Conservation (phyloP, 2,797 vertebrate species). For the Anguilla anguilla region DNA sequence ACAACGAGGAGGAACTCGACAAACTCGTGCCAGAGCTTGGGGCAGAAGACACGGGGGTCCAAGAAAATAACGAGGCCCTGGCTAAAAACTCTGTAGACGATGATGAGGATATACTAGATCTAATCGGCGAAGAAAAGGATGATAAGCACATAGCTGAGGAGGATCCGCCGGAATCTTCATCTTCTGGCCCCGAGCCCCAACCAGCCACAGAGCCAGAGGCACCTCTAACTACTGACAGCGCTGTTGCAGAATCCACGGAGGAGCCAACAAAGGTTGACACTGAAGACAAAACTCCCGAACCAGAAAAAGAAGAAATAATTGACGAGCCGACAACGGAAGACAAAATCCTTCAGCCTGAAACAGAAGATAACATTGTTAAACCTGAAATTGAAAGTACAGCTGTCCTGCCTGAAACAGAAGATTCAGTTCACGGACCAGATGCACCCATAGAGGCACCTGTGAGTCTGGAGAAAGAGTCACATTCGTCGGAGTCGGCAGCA, state of each 20-base stretch:
- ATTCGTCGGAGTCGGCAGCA: neutral
- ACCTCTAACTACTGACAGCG: neutral
- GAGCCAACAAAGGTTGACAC: neutral
- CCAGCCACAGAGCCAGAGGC: neutral
- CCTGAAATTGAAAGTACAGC: neutral
- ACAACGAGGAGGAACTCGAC: neutral
- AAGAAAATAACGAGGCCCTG: neutral
- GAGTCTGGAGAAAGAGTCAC: neutral
- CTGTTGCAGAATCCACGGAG: neutral
- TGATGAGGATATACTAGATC: neutral
- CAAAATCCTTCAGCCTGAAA: neutral
- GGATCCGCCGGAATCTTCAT: constrained; percentile 15
- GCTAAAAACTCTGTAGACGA: neutral
- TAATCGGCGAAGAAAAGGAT: neutral
- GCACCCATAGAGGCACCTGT: constrained; percentile 7
- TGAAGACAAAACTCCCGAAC: neutral
- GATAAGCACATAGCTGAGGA: neutral
- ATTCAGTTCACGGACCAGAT: neutral
- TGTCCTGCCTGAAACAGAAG: neutral
- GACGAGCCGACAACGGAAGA: neutral
- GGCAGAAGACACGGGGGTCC: neutral
- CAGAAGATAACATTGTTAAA: neutral
- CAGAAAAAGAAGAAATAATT: neutral
- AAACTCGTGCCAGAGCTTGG: neutral
- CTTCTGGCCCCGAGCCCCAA: constrained; percentile 4